Evolutionary conservation across 2,797 vertebrate genomes (phyloP).

Genomic region (Syncerus caffer): DNA sequence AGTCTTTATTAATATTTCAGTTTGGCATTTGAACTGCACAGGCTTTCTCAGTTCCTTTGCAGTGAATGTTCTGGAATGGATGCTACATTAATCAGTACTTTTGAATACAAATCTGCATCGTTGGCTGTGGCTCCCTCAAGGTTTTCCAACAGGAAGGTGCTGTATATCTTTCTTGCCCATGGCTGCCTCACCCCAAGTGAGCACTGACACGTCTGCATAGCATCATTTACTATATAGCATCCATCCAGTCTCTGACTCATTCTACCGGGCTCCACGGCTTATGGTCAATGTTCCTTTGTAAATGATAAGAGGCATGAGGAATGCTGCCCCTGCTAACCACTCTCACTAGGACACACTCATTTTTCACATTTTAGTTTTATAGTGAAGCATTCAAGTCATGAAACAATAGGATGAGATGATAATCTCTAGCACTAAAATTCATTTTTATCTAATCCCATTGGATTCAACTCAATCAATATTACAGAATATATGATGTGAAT

Average conservation of each 20-base stretch:
- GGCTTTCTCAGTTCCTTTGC: not conserved
- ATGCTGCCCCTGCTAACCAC: not conserved
- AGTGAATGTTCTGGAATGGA: not conserved
- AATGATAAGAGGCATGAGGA: not conserved
- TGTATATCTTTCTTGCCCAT: not conserved
- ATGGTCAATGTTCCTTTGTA: not conserved
- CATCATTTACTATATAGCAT: too few species aligned
- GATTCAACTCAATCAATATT: not conserved
- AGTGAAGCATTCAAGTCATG: not conserved
- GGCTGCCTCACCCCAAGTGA: not conserved
- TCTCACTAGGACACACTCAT: not conserved
- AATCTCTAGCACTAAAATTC: not conserved
- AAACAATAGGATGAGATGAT: not conserved
- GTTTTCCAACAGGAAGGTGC: not conserved
- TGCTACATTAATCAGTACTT: not conserved
- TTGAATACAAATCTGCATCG: not conserved
- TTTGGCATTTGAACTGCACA: not conserved
- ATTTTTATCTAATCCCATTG: not conserved
- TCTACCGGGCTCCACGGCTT: not conserved
- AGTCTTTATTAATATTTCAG: not conserved
- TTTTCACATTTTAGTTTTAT: not conserved
- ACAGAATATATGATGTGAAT: not conserved
- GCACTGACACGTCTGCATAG: accelerated
- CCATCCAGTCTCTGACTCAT: accelerated
- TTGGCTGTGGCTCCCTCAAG: not conserved